phyloP scores from a whole-genome alignment of 2,113 vertebrate genomes.

The Alexandromys fortis region DNA sequence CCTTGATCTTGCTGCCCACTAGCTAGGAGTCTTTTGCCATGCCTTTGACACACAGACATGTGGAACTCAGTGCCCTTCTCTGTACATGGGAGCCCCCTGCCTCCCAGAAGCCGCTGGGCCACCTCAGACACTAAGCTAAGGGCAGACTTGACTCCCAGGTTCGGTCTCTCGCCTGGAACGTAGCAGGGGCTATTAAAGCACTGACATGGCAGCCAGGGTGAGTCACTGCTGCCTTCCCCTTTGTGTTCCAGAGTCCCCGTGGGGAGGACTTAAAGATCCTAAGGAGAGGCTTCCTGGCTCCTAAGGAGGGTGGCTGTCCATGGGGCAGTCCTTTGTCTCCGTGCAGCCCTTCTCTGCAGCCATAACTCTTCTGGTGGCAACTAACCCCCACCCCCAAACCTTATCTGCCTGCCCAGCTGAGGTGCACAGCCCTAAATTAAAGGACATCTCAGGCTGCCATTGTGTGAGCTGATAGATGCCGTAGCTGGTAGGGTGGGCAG shows the following conservation, averaged over 20 bases:
- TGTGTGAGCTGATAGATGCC: background rate
- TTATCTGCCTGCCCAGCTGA: background rate
- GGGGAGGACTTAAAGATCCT: background rate
- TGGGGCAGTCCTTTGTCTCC: background rate
- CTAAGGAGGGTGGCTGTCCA: background rate
- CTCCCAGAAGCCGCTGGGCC: background rate
- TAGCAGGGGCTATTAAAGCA: background rate
- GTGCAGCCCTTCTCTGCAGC: background rate
- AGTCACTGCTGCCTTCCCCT: background rate
- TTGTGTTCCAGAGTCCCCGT: background rate
- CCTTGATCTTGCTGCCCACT: background rate
- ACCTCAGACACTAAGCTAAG: background rate
- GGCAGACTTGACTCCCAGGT: background rate
- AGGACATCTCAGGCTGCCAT: rapidly evolving
- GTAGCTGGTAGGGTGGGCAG: rapidly evolving
- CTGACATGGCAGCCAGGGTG: rapidly evolving
- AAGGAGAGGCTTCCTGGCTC: background rate
- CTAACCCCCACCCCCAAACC: background rate
- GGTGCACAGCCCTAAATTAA: background rate
- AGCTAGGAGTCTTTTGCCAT: background rate
- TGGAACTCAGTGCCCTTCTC: rapidly evolving
- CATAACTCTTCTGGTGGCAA: background rate
- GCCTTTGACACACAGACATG: background rate
- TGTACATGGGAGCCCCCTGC: background rate
- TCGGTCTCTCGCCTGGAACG: background rate